A percentile compares a stretch with the other conserved stretches of the same genome.
Conservation (phyloP, 64 coral and sea anemone species). For the Platygyra sinensis region DNA sequence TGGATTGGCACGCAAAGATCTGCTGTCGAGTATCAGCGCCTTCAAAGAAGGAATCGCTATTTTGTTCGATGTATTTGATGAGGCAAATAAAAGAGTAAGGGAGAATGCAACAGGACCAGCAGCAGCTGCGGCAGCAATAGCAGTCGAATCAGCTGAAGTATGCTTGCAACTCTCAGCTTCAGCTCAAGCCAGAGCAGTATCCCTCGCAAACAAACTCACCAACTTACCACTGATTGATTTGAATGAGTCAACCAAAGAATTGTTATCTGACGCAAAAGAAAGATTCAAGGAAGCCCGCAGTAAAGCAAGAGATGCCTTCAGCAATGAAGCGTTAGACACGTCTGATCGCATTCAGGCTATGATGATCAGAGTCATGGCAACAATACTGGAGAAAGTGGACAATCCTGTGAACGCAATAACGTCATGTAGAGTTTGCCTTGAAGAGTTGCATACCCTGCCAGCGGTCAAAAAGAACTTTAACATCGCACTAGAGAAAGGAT, state of each 20-base stretch:
- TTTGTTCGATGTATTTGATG: background rate
- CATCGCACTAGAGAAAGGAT: constrained; percentile 4
- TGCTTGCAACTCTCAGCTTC: too few species aligned
- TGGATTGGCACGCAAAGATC: constrained; percentile 43
- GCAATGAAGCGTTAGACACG: constrained; percentile 44
- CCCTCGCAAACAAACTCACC: background rate
- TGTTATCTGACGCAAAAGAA: background rate
- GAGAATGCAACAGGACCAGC: background rate
- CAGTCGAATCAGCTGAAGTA: background rate
- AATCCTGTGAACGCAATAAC: too few species aligned
- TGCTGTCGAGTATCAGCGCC: constrained; percentile 41
- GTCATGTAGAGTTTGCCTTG: constrained; percentile 48
- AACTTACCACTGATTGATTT: background rate
- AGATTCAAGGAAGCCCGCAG: constrained; percentile 40
- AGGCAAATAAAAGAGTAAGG: background rate
- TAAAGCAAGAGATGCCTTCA: constrained; percentile 59
- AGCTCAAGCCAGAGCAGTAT: background rate
- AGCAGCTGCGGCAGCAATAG: background rate
- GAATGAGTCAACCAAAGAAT: background rate
- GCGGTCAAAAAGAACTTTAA: constrained; percentile 16
- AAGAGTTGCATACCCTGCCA: constrained; percentile 39
- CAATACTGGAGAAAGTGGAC: too few species aligned
- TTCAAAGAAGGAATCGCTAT: constrained; percentile 56
- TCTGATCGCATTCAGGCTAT: too few species aligned
- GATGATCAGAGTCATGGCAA: too few species aligned